These are phyloP conservation scores for Dipus sagitta DNA, from an alignment of 2,797 vertebrate species.

Conservation along the genomic window DNA sequence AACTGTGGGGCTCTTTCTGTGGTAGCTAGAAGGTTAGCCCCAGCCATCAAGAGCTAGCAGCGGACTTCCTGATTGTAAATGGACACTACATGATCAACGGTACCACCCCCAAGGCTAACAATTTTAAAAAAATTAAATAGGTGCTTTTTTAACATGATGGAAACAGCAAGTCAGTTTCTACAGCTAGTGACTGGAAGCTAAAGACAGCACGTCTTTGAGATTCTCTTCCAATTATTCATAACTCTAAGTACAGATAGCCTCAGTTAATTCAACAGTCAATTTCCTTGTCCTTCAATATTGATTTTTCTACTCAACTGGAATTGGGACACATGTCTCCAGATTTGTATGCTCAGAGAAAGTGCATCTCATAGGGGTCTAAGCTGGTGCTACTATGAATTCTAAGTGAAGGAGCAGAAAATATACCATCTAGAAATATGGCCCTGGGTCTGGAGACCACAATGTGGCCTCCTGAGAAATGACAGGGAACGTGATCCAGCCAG, in stretches of 20 bases:
- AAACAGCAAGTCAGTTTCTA: slow-evolving; percentile 49
- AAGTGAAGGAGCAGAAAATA: slow-evolving; percentile 26
- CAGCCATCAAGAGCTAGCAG: slow-evolving; percentile 30
- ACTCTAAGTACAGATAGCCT: slow-evolving; percentile 23
- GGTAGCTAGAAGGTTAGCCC: slow-evolving; percentile 59
- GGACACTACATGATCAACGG: slow-evolving; percentile 33
- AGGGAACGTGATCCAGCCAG: not conserved
- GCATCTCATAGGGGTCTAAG: not conserved
- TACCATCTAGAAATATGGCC: not conserved
- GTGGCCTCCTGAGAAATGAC: not conserved
- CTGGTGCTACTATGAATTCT: not conserved
- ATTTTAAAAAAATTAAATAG: slow-evolving; percentile 58
- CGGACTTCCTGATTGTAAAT: slow-evolving; percentile 63
- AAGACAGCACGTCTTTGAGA: slow-evolving; percentile 54
- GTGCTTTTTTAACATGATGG: slow-evolving; percentile 22
- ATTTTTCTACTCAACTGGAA: not conserved
- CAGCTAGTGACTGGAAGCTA: slow-evolving; percentile 14
- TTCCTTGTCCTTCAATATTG: slow-evolving; percentile 25
- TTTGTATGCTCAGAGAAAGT: not conserved
- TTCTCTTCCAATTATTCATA: slow-evolving; percentile 11
- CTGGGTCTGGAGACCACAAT: not conserved
- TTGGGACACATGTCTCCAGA: slow-evolving; percentile 25
- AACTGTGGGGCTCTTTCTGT: slow-evolving; percentile 75
- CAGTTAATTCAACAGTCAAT: slow-evolving; percentile 32
- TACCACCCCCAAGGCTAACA: not conserved